Conservation (phyloP, 2,888 invertebrate genomes). For the Scaptomyza parva region DNA sequence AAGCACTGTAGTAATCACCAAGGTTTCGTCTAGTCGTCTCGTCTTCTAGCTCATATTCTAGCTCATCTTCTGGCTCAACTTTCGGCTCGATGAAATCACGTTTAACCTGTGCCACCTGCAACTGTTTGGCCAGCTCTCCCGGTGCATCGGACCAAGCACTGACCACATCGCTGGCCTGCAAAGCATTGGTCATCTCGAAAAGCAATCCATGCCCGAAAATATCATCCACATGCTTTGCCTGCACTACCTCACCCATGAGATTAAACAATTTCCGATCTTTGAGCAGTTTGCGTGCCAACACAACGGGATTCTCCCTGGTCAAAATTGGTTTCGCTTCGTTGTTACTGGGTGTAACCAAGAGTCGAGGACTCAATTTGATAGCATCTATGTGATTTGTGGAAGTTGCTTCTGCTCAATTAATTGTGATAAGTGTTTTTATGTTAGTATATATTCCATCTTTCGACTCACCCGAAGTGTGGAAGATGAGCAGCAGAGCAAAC, state of each 20-base stretch:
- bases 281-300: slow-evolving; percentile 19
- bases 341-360: slow-evolving; percentile 8
- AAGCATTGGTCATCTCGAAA: slow-evolving; percentile 25
- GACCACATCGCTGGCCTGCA: slow-evolving; percentile 29
- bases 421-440: not conserved
- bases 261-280: slow-evolving; percentile 13
- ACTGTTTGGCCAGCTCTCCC: not conserved
- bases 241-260: slow-evolving; percentile 39
- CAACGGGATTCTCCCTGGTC: not conserved
- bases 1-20: too few species aligned
- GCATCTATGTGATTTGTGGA: not conserved
- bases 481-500: slow-evolving; percentile 18
- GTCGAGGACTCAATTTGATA: slow-evolving; percentile 18
- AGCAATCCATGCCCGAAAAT: not conserved
- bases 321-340: too few species aligned
- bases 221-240: slow-evolving; percentile 12
- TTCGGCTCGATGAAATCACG: too few species aligned
- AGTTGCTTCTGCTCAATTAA: not conserved
- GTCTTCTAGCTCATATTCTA: too few species aligned
- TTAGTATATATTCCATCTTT: too few species aligned
- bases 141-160: not conserved
- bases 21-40: too few species aligned
- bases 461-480: not conserved
- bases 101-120: not conserved
- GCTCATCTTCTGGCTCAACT: too few species aligned